phyloP scores from a whole-genome alignment of 2,113 vertebrate species.

The Antennarius striatus region DNA sequence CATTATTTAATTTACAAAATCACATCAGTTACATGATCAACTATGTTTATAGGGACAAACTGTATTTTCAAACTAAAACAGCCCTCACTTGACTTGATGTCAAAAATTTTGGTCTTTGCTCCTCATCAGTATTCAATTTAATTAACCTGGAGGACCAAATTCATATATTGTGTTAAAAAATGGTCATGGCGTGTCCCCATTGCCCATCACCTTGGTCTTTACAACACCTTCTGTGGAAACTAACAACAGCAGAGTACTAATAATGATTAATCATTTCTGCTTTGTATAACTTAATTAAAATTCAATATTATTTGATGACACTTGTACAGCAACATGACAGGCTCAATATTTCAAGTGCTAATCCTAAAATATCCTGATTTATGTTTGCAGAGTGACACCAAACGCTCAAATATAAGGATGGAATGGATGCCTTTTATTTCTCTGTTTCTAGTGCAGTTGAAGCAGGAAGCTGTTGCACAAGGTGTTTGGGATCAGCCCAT shows the following conservation, averaged over 20 bases:
- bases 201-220: neutral
- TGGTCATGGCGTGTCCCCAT: neutral
- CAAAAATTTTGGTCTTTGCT: neutral
- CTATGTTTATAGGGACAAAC: neutral
- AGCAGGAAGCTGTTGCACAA: no score
- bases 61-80: slow-evolving; percentile 7
- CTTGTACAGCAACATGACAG: no score
- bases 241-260: no score
- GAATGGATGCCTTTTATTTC: no score
- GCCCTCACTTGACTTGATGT: slow-evolving; percentile 2
- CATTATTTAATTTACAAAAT: slow-evolving; percentile 22
- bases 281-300: neutral
- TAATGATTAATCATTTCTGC: neutral
- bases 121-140: slow-evolving; percentile 2
- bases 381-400: neutral
- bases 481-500: no score
- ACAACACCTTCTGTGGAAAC: neutral
- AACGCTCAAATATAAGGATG: neutral
- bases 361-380: neutral
- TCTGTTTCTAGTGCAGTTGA: no score
- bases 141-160: neutral
- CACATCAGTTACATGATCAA: slow-evolving; percentile 4
- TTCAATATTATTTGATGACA: neutral
- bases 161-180: neutral
- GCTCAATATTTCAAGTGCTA: no score